These are phyloP conservation scores for Dolichotis patagonum DNA, from an alignment of 2,113 vertebrate species.

Conservation along the genomic window DNA sequence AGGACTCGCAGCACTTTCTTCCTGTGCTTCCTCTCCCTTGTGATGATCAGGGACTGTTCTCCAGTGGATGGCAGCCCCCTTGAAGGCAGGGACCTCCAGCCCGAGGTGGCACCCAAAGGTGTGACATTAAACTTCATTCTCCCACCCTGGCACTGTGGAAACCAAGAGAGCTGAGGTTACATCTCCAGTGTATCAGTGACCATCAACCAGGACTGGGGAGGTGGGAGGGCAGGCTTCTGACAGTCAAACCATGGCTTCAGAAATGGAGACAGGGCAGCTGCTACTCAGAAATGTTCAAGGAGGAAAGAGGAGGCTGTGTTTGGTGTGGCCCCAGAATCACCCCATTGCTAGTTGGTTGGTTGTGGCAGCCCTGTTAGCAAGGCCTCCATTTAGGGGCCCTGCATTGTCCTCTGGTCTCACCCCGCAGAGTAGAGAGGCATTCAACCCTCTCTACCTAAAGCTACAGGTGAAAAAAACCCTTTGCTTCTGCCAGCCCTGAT, in stretches of 20 bases:
- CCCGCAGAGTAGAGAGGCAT: background rate
- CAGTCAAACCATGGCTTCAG: background rate
- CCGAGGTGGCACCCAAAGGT: background rate
- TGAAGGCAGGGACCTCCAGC: background rate
- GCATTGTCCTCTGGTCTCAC: too few species aligned
- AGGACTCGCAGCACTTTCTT: background rate
- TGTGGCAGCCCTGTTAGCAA: background rate
- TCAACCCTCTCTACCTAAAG: background rate
- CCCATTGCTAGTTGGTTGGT: background rate
- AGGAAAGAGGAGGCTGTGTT: background rate
- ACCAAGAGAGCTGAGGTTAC: background rate
- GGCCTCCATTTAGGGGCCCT: background rate
- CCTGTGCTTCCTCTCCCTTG: background rate
- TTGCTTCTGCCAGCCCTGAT: background rate
- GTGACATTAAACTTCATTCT: background rate
- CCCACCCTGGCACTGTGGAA: background rate
- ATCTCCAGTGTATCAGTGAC: background rate
- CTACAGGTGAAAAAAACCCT: background rate
- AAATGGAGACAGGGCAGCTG: background rate
- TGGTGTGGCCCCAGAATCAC: background rate
- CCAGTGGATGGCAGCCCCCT: background rate
- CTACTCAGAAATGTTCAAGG: background rate
- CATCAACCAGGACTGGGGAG: fast-evolving
- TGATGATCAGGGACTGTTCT: background rate
- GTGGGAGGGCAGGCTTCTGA: background rate